Evolutionary conservation across 2,888 invertebrate genomes (phyloP).

Genomic region (Pachliopta kotzebuea): DNA sequence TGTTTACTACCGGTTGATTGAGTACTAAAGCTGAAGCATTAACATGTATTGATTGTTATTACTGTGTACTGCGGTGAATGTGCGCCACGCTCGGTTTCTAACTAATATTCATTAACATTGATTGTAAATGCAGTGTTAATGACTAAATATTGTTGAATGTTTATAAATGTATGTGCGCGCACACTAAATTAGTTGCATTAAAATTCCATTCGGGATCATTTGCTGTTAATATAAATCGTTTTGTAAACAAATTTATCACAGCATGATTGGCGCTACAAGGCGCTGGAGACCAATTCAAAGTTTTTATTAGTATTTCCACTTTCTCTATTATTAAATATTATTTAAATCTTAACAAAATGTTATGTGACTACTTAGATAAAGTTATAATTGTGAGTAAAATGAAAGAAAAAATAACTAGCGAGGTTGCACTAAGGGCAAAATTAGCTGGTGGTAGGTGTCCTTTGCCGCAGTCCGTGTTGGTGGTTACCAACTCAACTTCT

Average conservation of each 20-base stretch:
- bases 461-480: too few relatives aligned
- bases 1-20: constrained; percentile 5
- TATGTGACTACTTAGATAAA: too few relatives aligned
- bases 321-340: background rate
- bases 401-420: too few relatives aligned
- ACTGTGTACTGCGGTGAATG: constrained; percentile 6
- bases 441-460: too few relatives aligned
- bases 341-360: background rate
- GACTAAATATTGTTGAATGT: constrained; percentile 9
- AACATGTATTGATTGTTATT: constrained; percentile 7
- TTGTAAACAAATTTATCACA: background rate
- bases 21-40: constrained; percentile 3
- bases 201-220: background rate
- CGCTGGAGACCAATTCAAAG: background rate
- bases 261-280: background rate
- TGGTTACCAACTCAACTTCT: too few relatives aligned
- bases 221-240: constrained; percentile 2
- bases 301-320: too few relatives aligned
- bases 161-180: background rate
- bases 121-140: constrained; percentile 13
- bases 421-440: too few relatives aligned
- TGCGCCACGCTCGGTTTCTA: constrained; percentile 6
- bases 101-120: constrained; percentile 18
- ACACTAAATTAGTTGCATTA: background rate
- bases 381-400: too few relatives aligned